phyloP scores from a whole-genome alignment of 2,888 invertebrate genomes.

The Leucophora obtusa region DNA sequence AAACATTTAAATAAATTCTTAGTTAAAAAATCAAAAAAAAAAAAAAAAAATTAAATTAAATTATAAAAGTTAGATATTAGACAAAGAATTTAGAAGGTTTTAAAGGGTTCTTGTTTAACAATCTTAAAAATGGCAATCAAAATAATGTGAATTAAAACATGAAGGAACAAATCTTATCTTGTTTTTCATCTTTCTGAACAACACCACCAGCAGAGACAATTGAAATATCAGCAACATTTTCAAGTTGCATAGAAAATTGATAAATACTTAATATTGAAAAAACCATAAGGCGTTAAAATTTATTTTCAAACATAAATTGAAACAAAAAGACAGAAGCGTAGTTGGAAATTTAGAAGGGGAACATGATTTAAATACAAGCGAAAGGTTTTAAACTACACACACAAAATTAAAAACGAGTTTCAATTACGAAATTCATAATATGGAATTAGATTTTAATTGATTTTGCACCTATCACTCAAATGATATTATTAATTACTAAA shows the following conservation, averaged over 20 bases:
- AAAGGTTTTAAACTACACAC: too few species aligned
- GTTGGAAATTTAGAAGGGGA: background rate
- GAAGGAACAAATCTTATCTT: constrained; percentile 50
- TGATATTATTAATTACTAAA: too few species aligned
- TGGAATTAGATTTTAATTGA: too few species aligned
- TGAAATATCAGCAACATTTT: constrained; percentile 77
- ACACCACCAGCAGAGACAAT: constrained; percentile 68
- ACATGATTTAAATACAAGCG: too few species aligned
- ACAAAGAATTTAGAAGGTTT: constrained; percentile 34
- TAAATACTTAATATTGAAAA: constrained; percentile 47
- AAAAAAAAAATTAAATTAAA: constrained; percentile 25
- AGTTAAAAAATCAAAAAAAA: background rate
- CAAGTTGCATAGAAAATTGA: constrained; percentile 25
- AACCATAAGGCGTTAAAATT: constrained; percentile 49
- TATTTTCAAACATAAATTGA: constrained; percentile 26
- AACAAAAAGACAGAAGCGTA: constrained; percentile 17
- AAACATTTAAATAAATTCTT: constrained; percentile 57
- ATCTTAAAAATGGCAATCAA: constrained; percentile 31
- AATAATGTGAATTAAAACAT: constrained; percentile 25
- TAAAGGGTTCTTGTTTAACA: constrained; percentile 8
- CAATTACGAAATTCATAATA: too few species aligned
- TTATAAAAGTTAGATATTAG: constrained; percentile 36
- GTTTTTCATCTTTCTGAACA: constrained; percentile 54
- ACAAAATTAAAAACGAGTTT: too few species aligned
- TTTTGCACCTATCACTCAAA: too few species aligned